Conservation (phyloP, 2,888 invertebrate species). For the Crocallis elinguaria region DNA sequence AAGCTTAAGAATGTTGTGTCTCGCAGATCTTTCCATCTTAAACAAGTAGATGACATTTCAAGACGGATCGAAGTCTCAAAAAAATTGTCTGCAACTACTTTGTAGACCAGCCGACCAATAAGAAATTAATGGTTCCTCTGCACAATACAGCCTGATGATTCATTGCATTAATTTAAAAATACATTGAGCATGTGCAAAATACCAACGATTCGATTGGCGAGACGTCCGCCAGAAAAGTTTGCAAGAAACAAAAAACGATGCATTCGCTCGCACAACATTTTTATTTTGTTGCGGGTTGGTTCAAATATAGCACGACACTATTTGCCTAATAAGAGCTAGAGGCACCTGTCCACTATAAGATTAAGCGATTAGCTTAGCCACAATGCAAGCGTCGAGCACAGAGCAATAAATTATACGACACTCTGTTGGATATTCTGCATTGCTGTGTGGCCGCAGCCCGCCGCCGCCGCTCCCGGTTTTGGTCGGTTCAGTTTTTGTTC, state of each 20-base stretch:
- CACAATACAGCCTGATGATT: conserved; percentile 36
- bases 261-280: conserved; percentile 17
- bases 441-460: conserved; percentile 26
- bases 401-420: conserved; percentile 59
- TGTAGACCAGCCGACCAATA: conserved; percentile 24
- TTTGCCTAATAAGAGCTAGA: conserved; percentile 55
- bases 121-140: conserved; percentile 30
- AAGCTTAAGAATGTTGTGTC: conserved; percentile 27
- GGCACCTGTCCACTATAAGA: conserved; percentile 54
- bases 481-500: conserved; percentile 58
- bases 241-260: conserved; percentile 20
- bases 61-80: conserved; percentile 16
- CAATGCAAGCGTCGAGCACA: conserved; percentile 34
- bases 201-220: conserved; percentile 37
- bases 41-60: conserved; percentile 28
- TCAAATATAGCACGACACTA: conserved; percentile 43
- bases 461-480: conserved; percentile 50
- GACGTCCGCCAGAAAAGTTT: conserved; percentile 17
- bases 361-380: conserved; percentile 59
- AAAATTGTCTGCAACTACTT: conserved; percentile 20
- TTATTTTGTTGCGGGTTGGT: conserved; percentile 34
- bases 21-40: conserved; percentile 32
- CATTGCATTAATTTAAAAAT: conserved; percentile 45
- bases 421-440: conserved; percentile 51
- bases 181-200: conserved; percentile 53